Evolutionary conservation across 2,113 vertebrate species (phyloP), one percentile per base, ranked within the genome.

Genomic region (Rhadina sibilatrix): DNA sequence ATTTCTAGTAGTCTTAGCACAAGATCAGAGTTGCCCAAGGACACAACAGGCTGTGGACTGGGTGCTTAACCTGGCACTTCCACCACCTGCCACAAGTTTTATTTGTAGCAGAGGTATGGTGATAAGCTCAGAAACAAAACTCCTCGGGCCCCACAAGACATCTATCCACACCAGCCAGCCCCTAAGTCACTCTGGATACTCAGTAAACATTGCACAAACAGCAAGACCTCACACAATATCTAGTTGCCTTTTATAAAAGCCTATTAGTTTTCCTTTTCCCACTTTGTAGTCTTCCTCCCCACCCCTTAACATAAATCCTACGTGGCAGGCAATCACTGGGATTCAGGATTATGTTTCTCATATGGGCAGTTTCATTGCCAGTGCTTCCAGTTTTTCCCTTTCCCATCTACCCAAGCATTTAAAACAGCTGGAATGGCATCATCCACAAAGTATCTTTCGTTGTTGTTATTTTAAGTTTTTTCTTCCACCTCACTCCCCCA

Each of bases 261-360:
- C 50, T 60, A 13, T 16, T 35, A 10, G 37, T 35, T 66, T 38
- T 28, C 12, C 35, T 78, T 33, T 76, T 19, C 33, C 6, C 15
- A 52, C 22, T 75, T 63, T 2, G 1, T 4, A 68, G 47, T 3
- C 33, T 33, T 81, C 64, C 47, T 71, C 38, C 27, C 19, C 44
- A 71, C 4, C 44, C 69, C 49, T 37, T 25, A 59, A 31, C 12
- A 54, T 33, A 64, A 78, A 50, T 33, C 47, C 75, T 54, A 61
- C 0, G 0, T 8, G 24, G 42, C 5, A 81, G 59, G 60, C 49
- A 85, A 3, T 9, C 19, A 4, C 44, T 47, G 44, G 35, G 46
- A 64, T 66, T 85, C 38, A 42, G 44, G 57, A 65, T 47, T 2
- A 1, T 0, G 0, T 33, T 81, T 42, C 65, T 86, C 65, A 66